phyloP scores from a whole-genome alignment of 2,797 vertebrate species.

The Taeniopygia guttata region DNA sequence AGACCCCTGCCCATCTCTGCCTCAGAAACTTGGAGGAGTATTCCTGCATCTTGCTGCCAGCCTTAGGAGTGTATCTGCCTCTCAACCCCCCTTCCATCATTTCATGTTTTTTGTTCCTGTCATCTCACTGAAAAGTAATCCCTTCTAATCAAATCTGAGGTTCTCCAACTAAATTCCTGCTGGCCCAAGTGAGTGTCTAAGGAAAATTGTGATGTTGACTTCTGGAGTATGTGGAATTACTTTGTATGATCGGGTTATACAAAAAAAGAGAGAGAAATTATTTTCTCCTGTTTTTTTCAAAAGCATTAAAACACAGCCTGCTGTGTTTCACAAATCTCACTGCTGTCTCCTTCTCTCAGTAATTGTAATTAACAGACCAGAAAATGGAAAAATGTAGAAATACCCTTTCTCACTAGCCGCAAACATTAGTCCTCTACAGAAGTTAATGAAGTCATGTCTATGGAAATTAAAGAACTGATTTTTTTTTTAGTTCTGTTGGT shows the following conservation, averaged over 20 bases:
- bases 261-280: not conserved
- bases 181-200: not conserved
- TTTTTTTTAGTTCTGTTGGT: not conserved
- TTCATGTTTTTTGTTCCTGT: not conserved
- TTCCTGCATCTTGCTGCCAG: not conserved
- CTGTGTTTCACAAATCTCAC: slow-evolving; percentile 2
- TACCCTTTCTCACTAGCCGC: not conserved
- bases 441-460: not conserved
- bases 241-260: not conserved
- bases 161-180: not conserved
- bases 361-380: slow-evolving; percentile 10
- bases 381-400: slow-evolving; percentile 54
- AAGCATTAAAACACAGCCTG: not conserved
- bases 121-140: not conserved
- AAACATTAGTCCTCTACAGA: not conserved
- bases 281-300: not conserved
- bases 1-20: not conserved
- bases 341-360: not conserved
- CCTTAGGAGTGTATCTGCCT: not conserved
- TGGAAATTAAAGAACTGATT: not conserved
- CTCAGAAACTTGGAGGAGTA: not conserved
- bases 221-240: not conserved
- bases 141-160: not conserved
- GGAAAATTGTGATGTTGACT: not conserved
- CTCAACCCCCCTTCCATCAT: not conserved